Percentiles rank a stretch among this genome's conserved stretches.
phyloP scores from a whole-genome alignment of 2,113 vertebrate species.

The Heterocephalus glaber region DNA sequence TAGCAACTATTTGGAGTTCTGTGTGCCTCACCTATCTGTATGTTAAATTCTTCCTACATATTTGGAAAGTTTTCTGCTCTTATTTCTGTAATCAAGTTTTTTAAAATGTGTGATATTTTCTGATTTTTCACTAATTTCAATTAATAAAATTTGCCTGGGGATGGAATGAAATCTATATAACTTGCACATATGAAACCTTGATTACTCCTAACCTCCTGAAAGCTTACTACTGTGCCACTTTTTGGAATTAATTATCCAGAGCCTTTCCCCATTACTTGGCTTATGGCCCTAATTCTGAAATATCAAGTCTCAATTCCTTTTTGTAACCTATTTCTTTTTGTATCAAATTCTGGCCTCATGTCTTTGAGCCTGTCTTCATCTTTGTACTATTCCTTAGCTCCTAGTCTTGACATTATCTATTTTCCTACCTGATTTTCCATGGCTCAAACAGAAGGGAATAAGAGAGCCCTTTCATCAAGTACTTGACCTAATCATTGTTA shows the following conservation, averaged over 20 bases:
- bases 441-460: background rate
- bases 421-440: background rate
- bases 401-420: background rate
- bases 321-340: background rate
- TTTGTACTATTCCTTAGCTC: background rate
- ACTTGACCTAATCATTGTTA: background rate
- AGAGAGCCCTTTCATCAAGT: background rate
- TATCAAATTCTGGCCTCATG: background rate
- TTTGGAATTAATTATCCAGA: background rate
- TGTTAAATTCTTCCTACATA: background rate
- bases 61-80: background rate
- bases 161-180: slow-evolving; percentile 7
- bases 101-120: background rate
- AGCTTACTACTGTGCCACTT: background rate
- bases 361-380: background rate
- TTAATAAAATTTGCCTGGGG: background rate
- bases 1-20: background rate
- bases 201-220: background rate
- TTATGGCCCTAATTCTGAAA: background rate
- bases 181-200: background rate
- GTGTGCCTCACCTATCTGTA: background rate
- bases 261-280: background rate
- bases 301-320: slow-evolving; percentile 38
- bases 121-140: background rate
- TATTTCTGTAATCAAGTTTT: background rate